Conservation (phyloP, 2,888 invertebrate species). For the Lamproptera curius region DNA sequence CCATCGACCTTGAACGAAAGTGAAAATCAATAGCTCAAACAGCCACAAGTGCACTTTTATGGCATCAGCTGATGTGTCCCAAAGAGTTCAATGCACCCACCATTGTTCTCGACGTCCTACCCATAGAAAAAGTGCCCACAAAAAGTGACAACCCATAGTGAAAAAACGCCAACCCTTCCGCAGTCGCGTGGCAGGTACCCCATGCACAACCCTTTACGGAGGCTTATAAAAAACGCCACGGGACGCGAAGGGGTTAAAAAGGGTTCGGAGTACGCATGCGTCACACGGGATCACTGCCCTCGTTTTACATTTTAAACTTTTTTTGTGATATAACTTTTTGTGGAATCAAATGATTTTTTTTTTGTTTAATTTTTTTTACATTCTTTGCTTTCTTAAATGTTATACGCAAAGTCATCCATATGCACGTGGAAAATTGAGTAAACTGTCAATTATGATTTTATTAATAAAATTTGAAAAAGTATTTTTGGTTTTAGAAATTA, state of each 20-base stretch:
- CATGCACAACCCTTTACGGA: constrained; percentile 73
- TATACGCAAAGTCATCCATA: no score
- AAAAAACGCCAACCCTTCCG: constrained; percentile 73
- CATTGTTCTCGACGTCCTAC: constrained; percentile 51
- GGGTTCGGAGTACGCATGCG: constrained; percentile 76
- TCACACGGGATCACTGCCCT: constrained; percentile 66
- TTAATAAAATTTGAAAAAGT: no score
- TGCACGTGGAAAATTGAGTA: constrained; percentile 4
- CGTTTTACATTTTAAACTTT: constrained; percentile 64
- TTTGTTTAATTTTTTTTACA: no score
- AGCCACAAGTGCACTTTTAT: constrained; percentile 69
- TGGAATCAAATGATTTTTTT: no score
- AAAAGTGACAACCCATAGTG: constrained; percentile 55
- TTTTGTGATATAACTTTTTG: no score
- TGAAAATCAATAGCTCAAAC: constrained; percentile 62
- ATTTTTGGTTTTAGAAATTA: no score
- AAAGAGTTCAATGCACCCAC: constrained; percentile 70
- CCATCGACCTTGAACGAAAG: constrained; percentile 58
- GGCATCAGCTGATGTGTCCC: constrained; percentile 69
- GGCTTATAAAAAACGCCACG: constrained; percentile 70
- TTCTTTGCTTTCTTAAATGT: no score
- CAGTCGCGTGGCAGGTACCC: constrained; percentile 72
- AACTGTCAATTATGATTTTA: no score
- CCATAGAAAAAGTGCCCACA: constrained; percentile 59
- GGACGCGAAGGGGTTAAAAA: constrained; percentile 74